Evolutionary conservation across 2,113 vertebrate species (phyloP), one percentile per base, ranked within the genome.

Genomic region (Eptesicus fuscus): DNA sequence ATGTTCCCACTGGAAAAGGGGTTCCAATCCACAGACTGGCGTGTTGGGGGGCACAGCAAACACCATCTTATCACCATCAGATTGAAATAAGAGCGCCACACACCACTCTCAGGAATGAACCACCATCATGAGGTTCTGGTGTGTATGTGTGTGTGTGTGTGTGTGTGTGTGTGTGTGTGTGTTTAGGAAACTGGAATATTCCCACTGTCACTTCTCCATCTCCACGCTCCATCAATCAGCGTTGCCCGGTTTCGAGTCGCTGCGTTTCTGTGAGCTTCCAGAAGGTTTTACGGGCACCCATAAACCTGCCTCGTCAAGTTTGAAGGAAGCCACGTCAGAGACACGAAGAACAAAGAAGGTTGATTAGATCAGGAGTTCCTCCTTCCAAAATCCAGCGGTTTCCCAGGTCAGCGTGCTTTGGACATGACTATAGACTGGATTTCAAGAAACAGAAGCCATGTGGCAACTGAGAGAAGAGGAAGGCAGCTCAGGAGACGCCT

Each of bases 191-290:
- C 5, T 90, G 22, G 74, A 76, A 53, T 89, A 91, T 51, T 89
- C 20, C n/a, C 56, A 47, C 22, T 86, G 0, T 92, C 88, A 30
- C 14, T 74, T 30, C 44, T 70, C 80, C 12, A 1, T 87, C 69
- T 83, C 83, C n/a, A 49, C 96, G 42, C 56, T 84, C 30, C 32
- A 17, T 67, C 49, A 94, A 96, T 77, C 49, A 84, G 16, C 69
- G 86, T 80, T 61, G 82, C 78, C 77, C 51, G 70, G 44, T 90
- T 71, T 28, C 4, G 25, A 40, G 30, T 71, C n/a, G 35, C 20
- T 74, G 47, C 12, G 53, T 91, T 53, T 67, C 78, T 71, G 20
- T 61, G 69, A 92, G n/a, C 32, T 47, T 94, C 44, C 85, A 49
- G 53, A 92, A 92, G 71, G 44, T 86, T 44, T 74, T 69, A 67